Percentiles rank a stretch among this genome's conserved stretches.
Evolutionary conservation across 2,888 invertebrate genomes (phyloP).

Genomic region (Drosophila subsilvestris): DNA sequence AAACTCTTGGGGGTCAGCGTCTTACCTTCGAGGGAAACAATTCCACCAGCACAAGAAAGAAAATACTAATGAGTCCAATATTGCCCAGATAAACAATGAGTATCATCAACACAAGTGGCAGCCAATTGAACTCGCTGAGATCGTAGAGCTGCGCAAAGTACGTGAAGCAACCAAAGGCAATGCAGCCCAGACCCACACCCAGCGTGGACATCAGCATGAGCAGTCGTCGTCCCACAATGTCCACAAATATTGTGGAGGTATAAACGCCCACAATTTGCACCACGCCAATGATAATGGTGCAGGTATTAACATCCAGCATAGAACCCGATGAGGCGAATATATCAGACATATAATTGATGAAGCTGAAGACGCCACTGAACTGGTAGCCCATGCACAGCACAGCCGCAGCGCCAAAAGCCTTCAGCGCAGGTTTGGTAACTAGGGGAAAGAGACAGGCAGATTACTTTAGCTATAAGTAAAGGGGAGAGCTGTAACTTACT

Average conservation of each 20-base stretch:
- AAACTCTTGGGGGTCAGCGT: too few species aligned
- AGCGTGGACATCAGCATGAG: slow-evolving; percentile 77
- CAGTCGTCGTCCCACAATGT: slow-evolving; percentile 78
- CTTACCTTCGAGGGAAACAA: slow-evolving; percentile 81
- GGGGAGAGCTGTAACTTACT: slow-evolving; percentile 65
- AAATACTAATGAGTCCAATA: slow-evolving; percentile 79
- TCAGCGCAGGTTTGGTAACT: slow-evolving; percentile 75
- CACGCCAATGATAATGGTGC: slow-evolving; percentile 80
- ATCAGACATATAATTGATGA: slow-evolving; percentile 81
- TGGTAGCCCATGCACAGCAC: slow-evolving; percentile 74
- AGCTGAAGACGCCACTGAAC: slow-evolving; percentile 78
- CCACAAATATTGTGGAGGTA: slow-evolving; percentile 77
- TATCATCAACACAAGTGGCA: slow-evolving; percentile 79
- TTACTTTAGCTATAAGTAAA: neutral
- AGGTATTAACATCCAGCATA: slow-evolving; percentile 75
- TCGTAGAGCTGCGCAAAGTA: slow-evolving; percentile 53
- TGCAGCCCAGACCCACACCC: slow-evolving; percentile 72
- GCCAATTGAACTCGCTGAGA: slow-evolving; percentile 67
- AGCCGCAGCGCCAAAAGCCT: slow-evolving; percentile 64
- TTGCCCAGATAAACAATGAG: slow-evolving; percentile 76
- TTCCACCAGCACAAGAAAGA: slow-evolving; percentile 81
- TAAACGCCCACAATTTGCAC: slow-evolving; percentile 80
- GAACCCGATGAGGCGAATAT: slow-evolving; percentile 79
- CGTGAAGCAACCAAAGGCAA: slow-evolving; percentile 74
- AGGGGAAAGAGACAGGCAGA: slow-evolving; percentile 11